A percentile compares a stretch with the other conserved stretches of the same genome.
These are phyloP conservation scores for Ochropleura leucogaster DNA, from an alignment of 2,888 invertebrate genomes.

Conservation along the genomic window DNA sequence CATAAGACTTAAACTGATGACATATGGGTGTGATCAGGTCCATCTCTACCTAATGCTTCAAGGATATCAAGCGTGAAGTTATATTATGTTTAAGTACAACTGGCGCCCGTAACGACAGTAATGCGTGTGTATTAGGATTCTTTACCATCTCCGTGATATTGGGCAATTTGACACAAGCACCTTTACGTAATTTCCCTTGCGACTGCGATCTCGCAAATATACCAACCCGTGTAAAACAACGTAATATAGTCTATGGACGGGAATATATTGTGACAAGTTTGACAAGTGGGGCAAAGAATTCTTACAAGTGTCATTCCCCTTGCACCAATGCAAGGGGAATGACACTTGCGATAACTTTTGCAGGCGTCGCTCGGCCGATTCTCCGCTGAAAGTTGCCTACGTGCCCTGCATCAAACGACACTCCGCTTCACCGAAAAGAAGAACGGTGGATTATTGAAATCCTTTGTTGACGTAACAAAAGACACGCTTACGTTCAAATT, in stretches of 20 bases:
- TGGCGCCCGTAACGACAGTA: constrained; percentile 16
- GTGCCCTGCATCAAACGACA: constrained; percentile 70
- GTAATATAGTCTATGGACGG: constrained; percentile 23
- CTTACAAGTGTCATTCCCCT: too few relatives aligned
- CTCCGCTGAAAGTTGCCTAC: constrained; percentile 72
- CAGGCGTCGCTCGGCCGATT: constrained; percentile 56
- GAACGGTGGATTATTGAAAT: constrained; percentile 69
- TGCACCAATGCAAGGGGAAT: constrained; percentile 59
- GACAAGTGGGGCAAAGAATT: constrained; percentile 59
- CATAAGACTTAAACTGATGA: background rate
- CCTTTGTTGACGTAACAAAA: constrained; percentile 71
- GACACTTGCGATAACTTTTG: constrained; percentile 69
- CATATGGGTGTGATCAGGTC: background rate
- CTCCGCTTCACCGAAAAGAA: constrained; percentile 50
- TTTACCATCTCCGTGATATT: constrained; percentile 55
- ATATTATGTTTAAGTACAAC: background rate
- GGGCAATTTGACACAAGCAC: constrained; percentile 60
- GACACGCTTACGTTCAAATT: constrained; percentile 65
- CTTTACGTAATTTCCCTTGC: constrained; percentile 67
- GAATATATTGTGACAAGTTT: constrained; percentile 60
- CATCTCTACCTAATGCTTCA: background rate
- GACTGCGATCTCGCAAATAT: constrained; percentile 52
- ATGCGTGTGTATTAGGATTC: constrained; percentile 48
- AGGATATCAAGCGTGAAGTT: background rate
- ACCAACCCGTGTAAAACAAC: constrained; percentile 37